Evolutionary conservation across 2,888 invertebrate species (phyloP), one percentile per base, ranked within the genome.

Genomic region (Leptopilina myrica): DNA sequence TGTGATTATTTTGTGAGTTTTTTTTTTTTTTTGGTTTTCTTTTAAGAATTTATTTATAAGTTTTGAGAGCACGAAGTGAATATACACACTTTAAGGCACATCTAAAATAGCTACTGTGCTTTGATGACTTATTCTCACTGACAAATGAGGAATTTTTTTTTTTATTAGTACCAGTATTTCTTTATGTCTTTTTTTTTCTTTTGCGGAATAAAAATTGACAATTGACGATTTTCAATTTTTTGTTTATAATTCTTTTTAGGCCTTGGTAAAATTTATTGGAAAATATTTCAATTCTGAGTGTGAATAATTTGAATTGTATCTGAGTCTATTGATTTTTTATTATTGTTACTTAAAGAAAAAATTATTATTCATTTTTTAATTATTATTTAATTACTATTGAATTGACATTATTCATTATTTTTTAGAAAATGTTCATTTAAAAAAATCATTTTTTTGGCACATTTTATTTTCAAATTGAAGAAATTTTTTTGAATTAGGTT

Each of bases 1-100:
- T n/a, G 56, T n/a, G 15, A 56, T 59, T 62, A 49, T 62, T 33
- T 69, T 43, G 53, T 73, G n/a, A 73, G 56, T 73, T 56, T 73
- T 33, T 33, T 49, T 49, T 40, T 73, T 56, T 73, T 33, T 33
- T 49, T 49, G 7, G 43, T 49, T 49, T 49, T 49, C 49, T 33
- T 56, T 33, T 56, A n/a, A 43, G 56, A 73, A 56, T 56, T 26
- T n/a, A 56, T 73, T 56, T 40, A 56, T 26, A 43, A 76, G 46
- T 64, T 76, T 49, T 46, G 46, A 76, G 26, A 64, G 64, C 62
- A 64, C 76, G 76, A 76, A 76, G 62, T 76, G 76, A 76, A 76
- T 64, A 76, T 64, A 76, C 64, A 76, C 64, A 76, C 64, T 76
- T 76, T 76, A 76, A 76, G 76, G 76, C 76, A 76, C 76, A 76